Percentiles rank a stretch among this genome's conserved stretches.
phyloP scores from a whole-genome alignment of 2,888 invertebrate genomes.

The Encarsia formosa region DNA sequence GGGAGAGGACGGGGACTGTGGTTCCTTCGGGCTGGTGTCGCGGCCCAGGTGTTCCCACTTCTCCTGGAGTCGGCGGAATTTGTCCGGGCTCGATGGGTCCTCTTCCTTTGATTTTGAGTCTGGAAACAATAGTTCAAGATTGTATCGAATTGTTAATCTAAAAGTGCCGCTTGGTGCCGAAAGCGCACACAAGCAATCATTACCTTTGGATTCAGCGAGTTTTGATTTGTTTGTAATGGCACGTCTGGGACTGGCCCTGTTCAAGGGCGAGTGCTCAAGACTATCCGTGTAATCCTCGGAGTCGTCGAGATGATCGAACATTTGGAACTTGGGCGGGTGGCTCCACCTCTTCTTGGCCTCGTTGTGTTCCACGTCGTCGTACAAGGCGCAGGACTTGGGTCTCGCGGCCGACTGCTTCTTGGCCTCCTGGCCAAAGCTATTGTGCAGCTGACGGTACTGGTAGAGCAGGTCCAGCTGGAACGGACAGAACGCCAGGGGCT shows the following conservation, averaged over 20 bases:
- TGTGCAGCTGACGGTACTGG: conserved; percentile 71
- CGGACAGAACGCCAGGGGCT: conserved; percentile 73
- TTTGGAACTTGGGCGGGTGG: conserved; percentile 64
- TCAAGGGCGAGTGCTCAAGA: conserved; percentile 58
- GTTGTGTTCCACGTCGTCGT: conserved; percentile 51
- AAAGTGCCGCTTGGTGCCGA: too few relatives aligned
- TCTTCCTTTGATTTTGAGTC: conserved; percentile 26
- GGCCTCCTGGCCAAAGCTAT: conserved; percentile 62
- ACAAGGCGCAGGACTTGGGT: conserved; percentile 69
- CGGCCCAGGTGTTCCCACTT: conserved; percentile 65
- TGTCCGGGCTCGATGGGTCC: conserved; percentile 56
- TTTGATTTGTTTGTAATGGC: conserved; percentile 8
- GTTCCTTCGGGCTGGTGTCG: conserved; percentile 6
- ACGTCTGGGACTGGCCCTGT: conserved; percentile 27
- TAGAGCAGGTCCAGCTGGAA: conserved; percentile 79
- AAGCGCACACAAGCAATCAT: too few relatives aligned
- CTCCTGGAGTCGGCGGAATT: conserved; percentile 71
- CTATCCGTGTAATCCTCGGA: conserved; percentile 72
- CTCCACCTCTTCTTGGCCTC: conserved; percentile 67
- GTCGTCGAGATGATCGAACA: conserved; percentile 67
- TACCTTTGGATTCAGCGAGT: conserved; percentile 15
- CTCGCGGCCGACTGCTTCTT: conserved; percentile 42
- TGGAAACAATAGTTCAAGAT: too few relatives aligned
- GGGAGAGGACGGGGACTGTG: conserved; percentile 41
- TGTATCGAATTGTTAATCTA: too few relatives aligned